Conservation (phyloP, 2,888 invertebrate species). For the Tribolium freemani region DNA sequence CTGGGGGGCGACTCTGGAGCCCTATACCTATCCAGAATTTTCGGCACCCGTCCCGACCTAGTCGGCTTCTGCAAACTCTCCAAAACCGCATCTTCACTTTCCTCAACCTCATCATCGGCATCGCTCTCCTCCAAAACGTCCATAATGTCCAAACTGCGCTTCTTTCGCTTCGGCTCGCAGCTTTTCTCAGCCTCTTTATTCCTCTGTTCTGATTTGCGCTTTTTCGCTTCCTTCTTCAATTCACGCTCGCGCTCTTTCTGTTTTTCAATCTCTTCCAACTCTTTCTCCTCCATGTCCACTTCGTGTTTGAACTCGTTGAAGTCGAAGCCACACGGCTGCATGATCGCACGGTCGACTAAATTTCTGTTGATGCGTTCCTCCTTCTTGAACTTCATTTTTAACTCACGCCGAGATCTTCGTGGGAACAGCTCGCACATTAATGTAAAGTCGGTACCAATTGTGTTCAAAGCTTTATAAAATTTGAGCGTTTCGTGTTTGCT, state of each 20-base stretch:
- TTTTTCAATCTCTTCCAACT: constrained; percentile 56
- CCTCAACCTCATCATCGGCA: constrained; percentile 50
- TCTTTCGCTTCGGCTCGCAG: constrained; percentile 11
- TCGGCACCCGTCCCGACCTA: constrained; percentile 67
- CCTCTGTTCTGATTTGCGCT: constrained; percentile 17
- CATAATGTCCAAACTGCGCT: constrained; percentile 49
- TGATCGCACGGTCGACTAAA: constrained; percentile 82
- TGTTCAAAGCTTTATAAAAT: constrained; percentile 91
- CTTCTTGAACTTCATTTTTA: constrained; percentile 94
- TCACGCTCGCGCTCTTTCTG: constrained; percentile 52
- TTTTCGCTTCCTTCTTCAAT: constrained; percentile 48
- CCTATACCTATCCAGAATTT: constrained; percentile 47
- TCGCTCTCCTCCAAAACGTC: constrained; percentile 54
- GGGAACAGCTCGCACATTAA: constrained; percentile 88
- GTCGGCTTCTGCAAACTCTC: constrained; percentile 64
- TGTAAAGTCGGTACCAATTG: constrained; percentile 93
- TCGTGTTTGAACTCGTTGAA: constrained; percentile 74
- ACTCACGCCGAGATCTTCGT: constrained; percentile 81
- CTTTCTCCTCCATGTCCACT: constrained; percentile 69
- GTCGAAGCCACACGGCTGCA: constrained; percentile 79
- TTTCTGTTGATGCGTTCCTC: constrained; percentile 85
- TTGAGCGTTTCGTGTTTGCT: constrained; percentile 84
- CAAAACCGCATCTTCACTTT: constrained; percentile 9
- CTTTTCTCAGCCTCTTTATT: constrained; percentile 36
- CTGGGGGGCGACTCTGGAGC: constrained; percentile 9